phyloP scores from a whole-genome alignment of 2,797 vertebrate species.

The Oryzias dopingdopingensis region DNA sequence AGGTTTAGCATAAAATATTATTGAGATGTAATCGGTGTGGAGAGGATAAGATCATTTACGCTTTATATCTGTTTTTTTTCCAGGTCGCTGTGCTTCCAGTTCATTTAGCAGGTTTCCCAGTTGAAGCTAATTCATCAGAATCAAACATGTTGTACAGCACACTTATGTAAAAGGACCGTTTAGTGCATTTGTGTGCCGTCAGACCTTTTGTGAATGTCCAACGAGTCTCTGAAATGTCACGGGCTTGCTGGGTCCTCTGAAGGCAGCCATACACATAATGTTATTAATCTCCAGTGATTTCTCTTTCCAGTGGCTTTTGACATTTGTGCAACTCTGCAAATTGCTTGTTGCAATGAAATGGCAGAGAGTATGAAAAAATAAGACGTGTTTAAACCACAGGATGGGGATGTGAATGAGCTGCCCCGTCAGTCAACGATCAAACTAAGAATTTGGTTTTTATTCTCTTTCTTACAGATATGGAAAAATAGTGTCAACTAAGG shows the following conservation, averaged over 20 bases:
- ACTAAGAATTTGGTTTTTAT: slow-evolving; percentile 31
- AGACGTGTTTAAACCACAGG: slow-evolving; percentile 15
- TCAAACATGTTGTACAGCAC: slow-evolving; percentile 1
- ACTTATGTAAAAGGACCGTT: slow-evolving; percentile 5
- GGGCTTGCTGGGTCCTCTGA: slow-evolving; percentile 48
- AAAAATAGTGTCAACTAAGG: slow-evolving; percentile 98
- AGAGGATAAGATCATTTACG: background rate
- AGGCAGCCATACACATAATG: slow-evolving; percentile 63
- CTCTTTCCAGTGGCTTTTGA: slow-evolving; percentile 58
- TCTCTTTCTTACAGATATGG: slow-evolving; percentile 83
- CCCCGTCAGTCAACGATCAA: slow-evolving; percentile 7
- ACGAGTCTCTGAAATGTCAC: slow-evolving; percentile 69
- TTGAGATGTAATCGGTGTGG: too few relatives aligned
- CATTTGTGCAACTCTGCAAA: slow-evolving; percentile 64
- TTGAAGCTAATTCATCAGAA: slow-evolving; percentile 12
- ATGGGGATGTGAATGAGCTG: slow-evolving; percentile 24
- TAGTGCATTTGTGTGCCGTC: slow-evolving; percentile 18
- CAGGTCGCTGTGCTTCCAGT: background rate
- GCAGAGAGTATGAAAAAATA: slow-evolving; percentile 33
- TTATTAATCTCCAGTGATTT: slow-evolving; percentile 67
- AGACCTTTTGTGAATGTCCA: slow-evolving; percentile 59
- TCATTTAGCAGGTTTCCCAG: slow-evolving; percentile 2
- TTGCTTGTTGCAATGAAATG: slow-evolving; percentile 47
- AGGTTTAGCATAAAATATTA: too few relatives aligned
- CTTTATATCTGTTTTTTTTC: background rate